These are phyloP conservation scores for Neosalanx taihuensis DNA, from an alignment of 2,797 vertebrate species.

Conservation along the genomic window DNA sequence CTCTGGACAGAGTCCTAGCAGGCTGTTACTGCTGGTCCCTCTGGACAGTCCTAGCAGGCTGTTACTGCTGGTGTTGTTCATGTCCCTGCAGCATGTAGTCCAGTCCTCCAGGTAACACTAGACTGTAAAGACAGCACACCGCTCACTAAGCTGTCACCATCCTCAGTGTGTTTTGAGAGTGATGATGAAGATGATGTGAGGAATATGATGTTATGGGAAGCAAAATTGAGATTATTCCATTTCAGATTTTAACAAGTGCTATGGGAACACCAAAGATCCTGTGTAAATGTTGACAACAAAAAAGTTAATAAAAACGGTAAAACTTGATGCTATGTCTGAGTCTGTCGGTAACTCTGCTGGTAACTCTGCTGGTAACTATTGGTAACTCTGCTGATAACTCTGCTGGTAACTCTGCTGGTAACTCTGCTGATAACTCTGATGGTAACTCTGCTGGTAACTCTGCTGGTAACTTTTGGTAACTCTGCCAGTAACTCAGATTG, in stretches of 20 bases:
- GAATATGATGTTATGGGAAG: constrained; percentile 47
- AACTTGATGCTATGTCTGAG: background rate
- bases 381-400: too few species aligned
- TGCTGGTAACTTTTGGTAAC: too few species aligned
- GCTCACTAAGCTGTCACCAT: background rate
- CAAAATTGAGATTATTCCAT: constrained; percentile 45
- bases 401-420: too few species aligned
- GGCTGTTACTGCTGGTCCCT: background rate
- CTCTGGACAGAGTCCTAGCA: too few species aligned
- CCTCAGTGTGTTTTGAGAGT: constrained; percentile 21
- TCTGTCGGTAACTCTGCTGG: background rate
- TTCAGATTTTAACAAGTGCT: constrained; percentile 41
- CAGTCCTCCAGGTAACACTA: too few species aligned
- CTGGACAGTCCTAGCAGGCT: background rate
- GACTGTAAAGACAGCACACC: background rate
- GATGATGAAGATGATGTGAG: constrained; percentile 43
- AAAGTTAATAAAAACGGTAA: constrained; percentile 2
- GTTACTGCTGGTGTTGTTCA: background rate
- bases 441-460: too few species aligned
- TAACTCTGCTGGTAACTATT: too few species aligned
- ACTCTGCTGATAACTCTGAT: too few species aligned
- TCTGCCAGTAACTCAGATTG: too few species aligned
- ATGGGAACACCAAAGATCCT: constrained; percentile 62
- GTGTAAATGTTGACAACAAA: constrained; percentile 37
- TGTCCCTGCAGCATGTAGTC: background rate